Evolutionary conservation across 2,797 vertebrate genomes (phyloP).

Genomic region (Leptodactylus fallax): DNA sequence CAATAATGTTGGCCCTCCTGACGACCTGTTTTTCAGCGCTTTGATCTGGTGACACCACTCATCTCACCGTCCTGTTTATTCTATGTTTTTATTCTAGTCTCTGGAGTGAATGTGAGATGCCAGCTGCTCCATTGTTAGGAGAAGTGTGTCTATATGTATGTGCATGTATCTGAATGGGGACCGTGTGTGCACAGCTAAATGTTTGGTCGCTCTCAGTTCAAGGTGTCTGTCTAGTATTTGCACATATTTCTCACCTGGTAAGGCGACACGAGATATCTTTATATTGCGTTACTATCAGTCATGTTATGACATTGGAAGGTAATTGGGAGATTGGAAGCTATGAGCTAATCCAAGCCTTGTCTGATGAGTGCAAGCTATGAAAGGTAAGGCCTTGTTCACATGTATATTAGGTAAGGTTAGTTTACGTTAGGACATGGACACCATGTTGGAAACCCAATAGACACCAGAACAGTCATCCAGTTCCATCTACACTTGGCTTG

Average conservation of each 20-base stretch:
- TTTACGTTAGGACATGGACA: too few species aligned
- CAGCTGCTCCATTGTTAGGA: constrained; percentile 45
- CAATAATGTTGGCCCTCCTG: background rate
- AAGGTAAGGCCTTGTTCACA: background rate
- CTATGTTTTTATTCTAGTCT: background rate
- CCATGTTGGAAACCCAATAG: too few species aligned
- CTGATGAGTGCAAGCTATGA: background rate
- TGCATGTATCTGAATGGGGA: constrained; percentile 11
- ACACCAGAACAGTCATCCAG: too few species aligned
- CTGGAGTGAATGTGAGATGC: background rate
- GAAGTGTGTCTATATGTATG: background rate
- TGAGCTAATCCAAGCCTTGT: background rate
- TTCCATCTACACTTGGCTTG: too few species aligned
- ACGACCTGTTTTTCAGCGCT: background rate
- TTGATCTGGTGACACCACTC: background rate
- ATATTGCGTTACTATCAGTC: background rate
- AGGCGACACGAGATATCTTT: background rate
- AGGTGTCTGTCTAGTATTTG: background rate
- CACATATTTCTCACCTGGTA: background rate
- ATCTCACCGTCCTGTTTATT: constrained; percentile 4
- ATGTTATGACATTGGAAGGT: background rate
- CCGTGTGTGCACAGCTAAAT: constrained; percentile 9
- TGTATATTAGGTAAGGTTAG: too few species aligned
- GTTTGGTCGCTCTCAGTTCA: background rate
- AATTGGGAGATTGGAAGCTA: background rate